Conservation (phyloP, 92 coral and sea anemone species). For the Pocillopora meandrina region DNA sequence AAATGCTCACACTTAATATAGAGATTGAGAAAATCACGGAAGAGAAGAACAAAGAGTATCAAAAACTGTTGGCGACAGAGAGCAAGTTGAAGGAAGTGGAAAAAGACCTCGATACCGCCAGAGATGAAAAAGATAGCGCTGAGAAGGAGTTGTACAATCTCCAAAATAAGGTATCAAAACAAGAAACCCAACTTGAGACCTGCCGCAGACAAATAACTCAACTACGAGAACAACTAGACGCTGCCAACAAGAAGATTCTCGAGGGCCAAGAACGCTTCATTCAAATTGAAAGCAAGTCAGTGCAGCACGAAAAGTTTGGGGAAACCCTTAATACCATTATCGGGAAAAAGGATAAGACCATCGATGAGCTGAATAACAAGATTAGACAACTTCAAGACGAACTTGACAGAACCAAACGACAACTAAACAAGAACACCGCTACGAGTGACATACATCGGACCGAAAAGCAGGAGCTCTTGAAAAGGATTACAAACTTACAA, state of each 20-base stretch:
- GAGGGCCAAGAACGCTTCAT: constrained; percentile 84
- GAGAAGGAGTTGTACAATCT: constrained; percentile 83
- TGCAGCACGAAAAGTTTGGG: constrained; percentile 86
- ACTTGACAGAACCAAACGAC: constrained; percentile 82
- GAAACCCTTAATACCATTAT: constrained; percentile 83
- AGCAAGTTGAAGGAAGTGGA: constrained; percentile 85
- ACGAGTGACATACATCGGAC: constrained; percentile 64
- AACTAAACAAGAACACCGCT: constrained; percentile 54
- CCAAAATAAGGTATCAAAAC: constrained; percentile 81
- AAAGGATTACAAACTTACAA: constrained; percentile 57
- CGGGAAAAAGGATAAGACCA: constrained; percentile 78
- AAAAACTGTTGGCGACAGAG: constrained; percentile 81
- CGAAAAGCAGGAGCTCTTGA: constrained; percentile 79
- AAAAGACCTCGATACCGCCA: constrained; percentile 80
- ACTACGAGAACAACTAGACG: constrained; percentile 84
- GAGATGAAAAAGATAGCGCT: constrained; percentile 82
- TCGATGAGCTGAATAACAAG: constrained; percentile 83
- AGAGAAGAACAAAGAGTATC: constrained; percentile 82
- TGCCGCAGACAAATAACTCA: constrained; percentile 78
- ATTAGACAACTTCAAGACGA: constrained; percentile 79
- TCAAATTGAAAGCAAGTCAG: constrained; percentile 87
- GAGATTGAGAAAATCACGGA: constrained; percentile 87
- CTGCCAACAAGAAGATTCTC: constrained; percentile 74
- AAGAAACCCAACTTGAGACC: constrained; percentile 92
- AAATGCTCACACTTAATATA: constrained; percentile 81